Base-by-base conservation (phyloP, 2,888 invertebrate genomes). In the Onthophagus sagittarius region DNA sequence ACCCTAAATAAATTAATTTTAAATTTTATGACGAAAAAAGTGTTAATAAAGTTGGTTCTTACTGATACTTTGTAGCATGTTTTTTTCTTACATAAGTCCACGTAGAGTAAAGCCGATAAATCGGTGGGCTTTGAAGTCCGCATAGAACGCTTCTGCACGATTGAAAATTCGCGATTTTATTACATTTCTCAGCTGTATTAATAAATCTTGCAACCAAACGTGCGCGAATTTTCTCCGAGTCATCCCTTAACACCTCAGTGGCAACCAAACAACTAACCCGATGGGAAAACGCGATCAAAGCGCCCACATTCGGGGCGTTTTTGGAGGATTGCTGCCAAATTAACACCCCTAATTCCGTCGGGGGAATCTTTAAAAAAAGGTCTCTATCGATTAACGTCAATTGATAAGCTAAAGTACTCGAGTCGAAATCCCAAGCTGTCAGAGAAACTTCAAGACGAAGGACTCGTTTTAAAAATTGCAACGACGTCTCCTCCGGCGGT, bases 351-450 rank as follows among this genome's bases (percentile, higher is more conserved):
- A 88, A 79, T 76, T 89, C 89, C 0, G 80, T 77, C 0, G 82
- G 75, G 0, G 87, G 82, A 39, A 89, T 85, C 77, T 87, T 86
- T 13, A 87, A 76, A 77, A 89, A 88, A 3, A 89, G 82, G 77
- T 88, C 87, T 70, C 86, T 84, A 77, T 89, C 89, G 32, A 89
- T 85, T 72, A 88, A 80, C 0, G 89, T 89, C 72, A 89, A 76
- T 77, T 89, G 88, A 73, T 84, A 82, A 0, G 88, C 87, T 15
- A 89, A 76, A 0, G 86, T 86, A 0, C 85, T 83, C 7, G 89
- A 89, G 78, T 88, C 86, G 75, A 89, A 85, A 77, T 89, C 88
- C 88, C 88, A 88, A 6, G 86, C 85, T 0, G 85, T 85, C 32
- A 88, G 80, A 15, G 82, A 80, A 1, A 85, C 78, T 53, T 87